A percentile compares a stretch with the other conserved stretches of the same genome.
These are phyloP conservation scores for Psilanteris sp. DNA, from an alignment of 1,140 invertebrate species.

Conservation along the genomic window DNA sequence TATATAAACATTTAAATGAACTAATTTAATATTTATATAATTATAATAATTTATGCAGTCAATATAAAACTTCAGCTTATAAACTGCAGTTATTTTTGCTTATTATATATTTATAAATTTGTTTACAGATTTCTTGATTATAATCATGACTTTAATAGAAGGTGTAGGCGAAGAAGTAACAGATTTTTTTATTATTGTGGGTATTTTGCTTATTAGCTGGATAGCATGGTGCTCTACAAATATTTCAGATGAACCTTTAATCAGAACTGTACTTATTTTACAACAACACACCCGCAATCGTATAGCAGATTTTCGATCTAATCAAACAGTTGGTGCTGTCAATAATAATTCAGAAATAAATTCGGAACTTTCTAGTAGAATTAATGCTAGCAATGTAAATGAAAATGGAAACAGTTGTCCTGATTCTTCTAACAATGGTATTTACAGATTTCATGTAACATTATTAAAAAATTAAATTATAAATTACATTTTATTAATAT, in stretches of 20 bases:
- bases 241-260: slow-evolving; percentile 79
- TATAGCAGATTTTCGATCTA: slow-evolving; percentile 69
- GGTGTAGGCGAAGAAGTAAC: slow-evolving; percentile 91
- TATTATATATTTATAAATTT: too few relatives aligned
- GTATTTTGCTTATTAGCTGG: slow-evolving; percentile 82
- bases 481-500: slow-evolving; percentile 1
- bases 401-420: slow-evolving; percentile 66
- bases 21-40: too few relatives aligned
- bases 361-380: slow-evolving; percentile 65
- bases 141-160: slow-evolving; percentile 85
- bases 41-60: too few relatives aligned
- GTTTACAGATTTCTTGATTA: slow-evolving; percentile 16
- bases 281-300: slow-evolving; percentile 73
- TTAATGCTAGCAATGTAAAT: slow-evolving; percentile 48
- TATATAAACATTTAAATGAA: too few relatives aligned
- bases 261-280: slow-evolving; percentile 80
- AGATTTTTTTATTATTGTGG: slow-evolving; percentile 84
- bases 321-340: slow-evolving; percentile 45
- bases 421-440: slow-evolving; percentile 62
- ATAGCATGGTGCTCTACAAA: slow-evolving; percentile 87
- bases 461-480: too few relatives aligned
- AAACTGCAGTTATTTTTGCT: too few relatives aligned
- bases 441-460: not conserved
- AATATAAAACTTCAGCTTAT: too few relatives aligned
- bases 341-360: slow-evolving; percentile 59